Evolutionary conservation across 2,113 vertebrate genomes (phyloP), one percentile per base, ranked within the genome.

Genomic region (Silurus glanis): DNA sequence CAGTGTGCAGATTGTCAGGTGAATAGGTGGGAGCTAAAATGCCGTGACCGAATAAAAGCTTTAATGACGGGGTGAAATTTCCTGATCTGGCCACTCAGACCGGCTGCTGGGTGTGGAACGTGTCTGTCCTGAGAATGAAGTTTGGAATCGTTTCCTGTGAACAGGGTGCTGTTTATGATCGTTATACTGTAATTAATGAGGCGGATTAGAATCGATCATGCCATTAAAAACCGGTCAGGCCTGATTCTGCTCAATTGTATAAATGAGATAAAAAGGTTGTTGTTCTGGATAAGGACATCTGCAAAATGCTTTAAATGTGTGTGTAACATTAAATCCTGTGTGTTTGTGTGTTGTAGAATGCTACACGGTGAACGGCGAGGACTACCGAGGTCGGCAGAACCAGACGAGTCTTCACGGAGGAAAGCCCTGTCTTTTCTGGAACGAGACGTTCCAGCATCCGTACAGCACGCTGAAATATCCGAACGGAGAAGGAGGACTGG

Each of bases 401-500:
- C 96, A 96, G 95, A 99, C 97, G 7, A 95, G 96, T 62, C 94
- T 96, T 1, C 90, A 95, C 1, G 96, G 94, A 19, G 97, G 97
- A 53, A 99, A 97, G 91, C 96, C 97, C 75, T 99, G 98, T 90
- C 96, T 99, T 6, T 98, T 95, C 93, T 99, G 98, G 98, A 99
- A 98, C 14, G 97, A 99, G 94, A 99, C 98, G 84, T 98, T 98
- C 92, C 96, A 98, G 92, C 97, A 98, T 90, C 97, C 98, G 0
- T 99, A 98, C 91, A 99, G 99, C 91, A 99, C 98, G 83, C 89
- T 97, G 91, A 99, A 98, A 90, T 99, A 99, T 90, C 97, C 96
- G 85, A 97, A 97, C 2, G 98, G 97, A 91, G 98, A 99, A 90
- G 97, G 97, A 13, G 98, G 98, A 16, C 92, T 99, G 83, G 98